Evolutionary conservation across 2,113 vertebrate species (phyloP), one percentile per base, ranked within the genome.

Genomic region (Oncorhynchus gorbuscha): DNA sequence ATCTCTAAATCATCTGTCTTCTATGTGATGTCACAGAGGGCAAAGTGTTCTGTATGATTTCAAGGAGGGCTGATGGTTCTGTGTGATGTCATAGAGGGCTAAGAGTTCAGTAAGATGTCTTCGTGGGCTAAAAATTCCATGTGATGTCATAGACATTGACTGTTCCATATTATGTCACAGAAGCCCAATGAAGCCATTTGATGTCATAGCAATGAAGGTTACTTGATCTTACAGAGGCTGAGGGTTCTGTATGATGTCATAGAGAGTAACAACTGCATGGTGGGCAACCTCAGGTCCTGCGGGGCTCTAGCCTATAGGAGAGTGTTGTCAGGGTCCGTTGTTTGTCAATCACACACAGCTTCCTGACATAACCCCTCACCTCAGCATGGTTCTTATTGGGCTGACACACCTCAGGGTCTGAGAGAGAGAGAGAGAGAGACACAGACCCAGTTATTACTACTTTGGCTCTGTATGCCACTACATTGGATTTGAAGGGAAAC

Each of bases 291-390:
- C 94, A 99, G 82, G 96, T 93, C 87, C 96, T 92, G 49, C 97
- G 95, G 74, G 97, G 97, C 89, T 99, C 97, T 91, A 99, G 90
- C 79, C 95, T 95, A 89, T 98, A 96, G 83, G 97, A 99, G 92
- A 98, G 95, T 92, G 98, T 97, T 28, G 97, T 99, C 91, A 99
- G 93, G 82, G 94, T 97, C 93, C 97, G 96, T 95, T 99, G 97
- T 94, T 98, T 99, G 95, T 99, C 97, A 88, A 99, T 95, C 93
- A 99, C 97, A 72, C 94, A 95, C 89, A 99, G 95, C 93, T 99
- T 97, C 83, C 97, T 95, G 22, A 99, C 95, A 49, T 99, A 99
- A 85, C 91, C 95, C 81, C 96, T 95, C 62, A 99, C 95, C 82
- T 99, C 97, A 51, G 96, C 96, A 88, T 98, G 97, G 86, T 98